phyloP scores from a whole-genome alignment of 1,140 invertebrate genomes.

The Zaprionus ornatus region DNA sequence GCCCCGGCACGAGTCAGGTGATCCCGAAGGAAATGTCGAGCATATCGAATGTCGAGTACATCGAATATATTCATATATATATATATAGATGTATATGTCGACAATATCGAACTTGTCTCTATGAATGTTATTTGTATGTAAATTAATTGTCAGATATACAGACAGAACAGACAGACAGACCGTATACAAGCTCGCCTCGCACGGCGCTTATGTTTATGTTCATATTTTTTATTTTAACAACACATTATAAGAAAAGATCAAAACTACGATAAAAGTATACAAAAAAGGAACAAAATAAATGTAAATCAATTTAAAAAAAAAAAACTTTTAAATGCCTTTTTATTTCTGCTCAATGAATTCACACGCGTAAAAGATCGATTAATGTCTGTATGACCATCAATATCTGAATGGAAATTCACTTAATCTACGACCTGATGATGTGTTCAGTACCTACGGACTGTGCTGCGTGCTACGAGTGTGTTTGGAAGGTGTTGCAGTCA shows the following conservation, averaged over 20 bases:
- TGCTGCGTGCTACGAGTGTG: no score
- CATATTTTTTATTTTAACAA: constrained; percentile 69
- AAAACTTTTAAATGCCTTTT: constrained; percentile 36
- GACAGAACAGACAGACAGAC: constrained; percentile 51
- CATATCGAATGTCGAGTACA: constrained; percentile 37
- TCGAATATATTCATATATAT: background rate
- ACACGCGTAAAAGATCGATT: no score
- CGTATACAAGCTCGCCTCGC: constrained; percentile 56
- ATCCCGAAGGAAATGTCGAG: constrained; percentile 61
- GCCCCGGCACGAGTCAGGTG: constrained; percentile 19
- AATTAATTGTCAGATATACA: constrained; percentile 16
- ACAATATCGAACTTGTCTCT: constrained; percentile 3
- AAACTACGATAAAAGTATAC: constrained; percentile 81
- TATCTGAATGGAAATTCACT: no score
- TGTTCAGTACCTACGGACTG: no score
- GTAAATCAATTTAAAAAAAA: constrained; percentile 83
- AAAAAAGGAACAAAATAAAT: constrained; percentile 84
- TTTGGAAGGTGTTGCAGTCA: no score
- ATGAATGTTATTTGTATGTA: constrained; percentile 49
- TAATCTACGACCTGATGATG: no score
- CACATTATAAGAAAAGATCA: constrained; percentile 71
- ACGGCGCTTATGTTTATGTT: constrained; percentile 83
- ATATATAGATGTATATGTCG: background rate
- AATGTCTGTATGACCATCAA: no score
- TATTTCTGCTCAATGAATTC: background rate